Evolutionary conservation across 2,888 invertebrate species (phyloP), one percentile per base, ranked within the genome.

Genomic region (Diarsia rubi): DNA sequence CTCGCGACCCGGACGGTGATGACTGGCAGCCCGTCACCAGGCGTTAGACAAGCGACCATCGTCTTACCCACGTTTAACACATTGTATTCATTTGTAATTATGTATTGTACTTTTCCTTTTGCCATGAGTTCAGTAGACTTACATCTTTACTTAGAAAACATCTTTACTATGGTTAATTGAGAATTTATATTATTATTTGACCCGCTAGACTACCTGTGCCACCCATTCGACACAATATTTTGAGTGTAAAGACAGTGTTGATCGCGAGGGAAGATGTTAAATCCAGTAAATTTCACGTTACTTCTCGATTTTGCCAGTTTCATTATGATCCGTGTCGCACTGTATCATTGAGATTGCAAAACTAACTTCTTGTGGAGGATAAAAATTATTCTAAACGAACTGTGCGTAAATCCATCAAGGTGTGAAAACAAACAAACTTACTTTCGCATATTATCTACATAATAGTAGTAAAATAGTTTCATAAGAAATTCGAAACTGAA

Each of bases 1-100:
- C 94, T 84, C 97, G 97, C 87, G 97, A 97, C 68, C 91, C 95
- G 0, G 97, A 97, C 85, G 97, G 97, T 81, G 97, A 97, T 27
- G 97, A 97, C 78, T 97, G 97, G 97, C 97, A 97, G 67, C 95
- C 95, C 73, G 97, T 97, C 67, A 97, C 97, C 75, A 95, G 97
- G 73, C 97, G 97, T 71, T 95, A 92, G 90, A 21, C 37, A 12
- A 64, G 52, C 74, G 72, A 69, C 54, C 69, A 54, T 73, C 71
- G 44, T 52, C 70, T 54, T 77, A 70, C 69, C 37, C 65, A 73
- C 63, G 16, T 65, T 68, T 67, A 69, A 75, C 45, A 27, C 69
- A 69, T 80, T 82, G 81, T 88, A 87, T 88, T 88, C 88, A 86
- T 72, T 82, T 79, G 63, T 70, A 76, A 73, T 79, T 80, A 77